phyloP scores from a whole-genome alignment of 2,797 vertebrate genomes.

The Cebuella pygmaea region DNA sequence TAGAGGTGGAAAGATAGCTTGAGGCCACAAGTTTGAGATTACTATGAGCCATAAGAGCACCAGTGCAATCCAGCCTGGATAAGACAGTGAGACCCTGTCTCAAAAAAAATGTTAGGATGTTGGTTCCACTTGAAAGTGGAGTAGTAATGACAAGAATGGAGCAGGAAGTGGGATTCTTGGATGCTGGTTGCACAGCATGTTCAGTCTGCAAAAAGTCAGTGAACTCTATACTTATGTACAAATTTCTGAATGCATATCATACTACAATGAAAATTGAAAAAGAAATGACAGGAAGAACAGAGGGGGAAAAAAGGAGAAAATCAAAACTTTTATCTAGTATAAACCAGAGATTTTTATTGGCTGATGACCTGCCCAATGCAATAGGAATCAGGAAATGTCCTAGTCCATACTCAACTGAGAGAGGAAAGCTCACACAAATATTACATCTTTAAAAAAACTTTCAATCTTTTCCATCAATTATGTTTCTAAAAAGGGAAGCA shows the following conservation, averaged over 20 bases:
- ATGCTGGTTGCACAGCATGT: background rate
- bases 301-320: accelerated
- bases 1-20: background rate
- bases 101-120: background rate
- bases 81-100: background rate
- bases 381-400: background rate
- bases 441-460: background rate
- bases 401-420: background rate
- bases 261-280: background rate
- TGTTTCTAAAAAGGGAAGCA: background rate
- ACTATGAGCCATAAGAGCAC: background rate
- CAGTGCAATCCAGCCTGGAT: background rate
- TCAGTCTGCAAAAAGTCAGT: background rate
- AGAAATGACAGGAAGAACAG: background rate
- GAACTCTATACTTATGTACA: background rate
- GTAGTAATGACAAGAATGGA: background rate
- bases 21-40: background rate
- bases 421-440: background rate
- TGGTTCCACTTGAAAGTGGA: background rate
- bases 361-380: background rate
- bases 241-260: background rate
- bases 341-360: background rate
- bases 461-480: background rate
- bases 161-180: accelerated
- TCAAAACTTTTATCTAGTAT: background rate